Percentiles rank a stretch among this genome's conserved stretches.
phyloP scores from a whole-genome alignment of 2,797 vertebrate genomes.

The Somateria mollissima region DNA sequence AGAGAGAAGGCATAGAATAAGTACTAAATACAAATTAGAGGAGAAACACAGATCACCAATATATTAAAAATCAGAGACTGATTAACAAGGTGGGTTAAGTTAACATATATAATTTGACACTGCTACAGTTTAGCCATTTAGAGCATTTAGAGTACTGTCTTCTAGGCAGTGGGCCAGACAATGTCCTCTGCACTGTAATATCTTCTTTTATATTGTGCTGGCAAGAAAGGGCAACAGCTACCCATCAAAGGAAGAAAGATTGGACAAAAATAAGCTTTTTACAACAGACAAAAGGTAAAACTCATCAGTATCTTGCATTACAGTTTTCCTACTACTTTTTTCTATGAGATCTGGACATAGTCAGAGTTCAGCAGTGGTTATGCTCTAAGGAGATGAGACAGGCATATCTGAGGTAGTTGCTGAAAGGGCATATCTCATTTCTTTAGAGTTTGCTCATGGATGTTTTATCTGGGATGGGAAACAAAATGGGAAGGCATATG shows the following conservation, averaged over 20 bases:
- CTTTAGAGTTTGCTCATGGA: background rate
- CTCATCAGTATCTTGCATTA: constrained; percentile 10
- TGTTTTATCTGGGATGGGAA: background rate
- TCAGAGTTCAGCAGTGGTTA: background rate
- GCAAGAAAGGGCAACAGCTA: constrained; percentile 25
- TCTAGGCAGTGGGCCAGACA: background rate
- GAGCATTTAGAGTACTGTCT: background rate
- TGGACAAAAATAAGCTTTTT: constrained; percentile 10
- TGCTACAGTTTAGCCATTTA: background rate
- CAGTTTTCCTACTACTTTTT: background rate
- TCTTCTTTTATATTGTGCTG: constrained; percentile 22
- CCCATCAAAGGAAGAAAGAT: constrained; percentile 18
- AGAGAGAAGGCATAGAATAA: background rate
- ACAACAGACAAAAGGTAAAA: background rate
- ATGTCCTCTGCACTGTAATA: background rate
- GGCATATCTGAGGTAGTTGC: background rate
- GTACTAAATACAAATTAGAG: background rate
- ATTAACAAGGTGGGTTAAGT: background rate
- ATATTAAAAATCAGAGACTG: background rate
- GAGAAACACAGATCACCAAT: background rate
- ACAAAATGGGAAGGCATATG: background rate
- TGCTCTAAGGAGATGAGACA: background rate
- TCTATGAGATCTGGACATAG: background rate
- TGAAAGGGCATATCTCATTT: background rate
- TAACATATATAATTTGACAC: background rate